phyloP scores from a whole-genome alignment of 2,797 vertebrate species.

The Gallinago solitaria region DNA sequence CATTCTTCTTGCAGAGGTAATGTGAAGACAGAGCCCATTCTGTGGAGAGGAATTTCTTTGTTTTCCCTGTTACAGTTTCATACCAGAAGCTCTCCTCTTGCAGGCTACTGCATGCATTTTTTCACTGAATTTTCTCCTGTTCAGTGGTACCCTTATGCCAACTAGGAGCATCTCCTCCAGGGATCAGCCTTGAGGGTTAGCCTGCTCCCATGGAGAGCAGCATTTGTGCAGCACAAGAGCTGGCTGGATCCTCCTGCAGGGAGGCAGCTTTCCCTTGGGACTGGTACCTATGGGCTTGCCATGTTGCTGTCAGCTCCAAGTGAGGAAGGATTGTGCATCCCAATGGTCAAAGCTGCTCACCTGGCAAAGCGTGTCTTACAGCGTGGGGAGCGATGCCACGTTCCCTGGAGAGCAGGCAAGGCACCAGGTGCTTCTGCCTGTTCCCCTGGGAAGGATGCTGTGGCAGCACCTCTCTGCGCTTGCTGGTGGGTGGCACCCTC shows the following conservation, averaged over 20 bases:
- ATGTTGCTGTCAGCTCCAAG: rapidly evolving
- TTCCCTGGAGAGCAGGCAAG: neutral
- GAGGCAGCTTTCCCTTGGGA: no score
- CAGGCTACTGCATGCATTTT: neutral
- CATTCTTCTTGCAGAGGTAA: neutral
- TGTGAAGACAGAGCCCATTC: neutral
- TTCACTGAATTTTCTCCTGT: neutral
- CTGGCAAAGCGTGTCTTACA: rapidly evolving
- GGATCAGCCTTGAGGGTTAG: neutral
- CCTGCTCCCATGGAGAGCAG: rapidly evolving
- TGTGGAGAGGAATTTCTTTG: neutral
- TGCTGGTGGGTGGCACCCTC: neutral
- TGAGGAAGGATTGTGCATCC: neutral
- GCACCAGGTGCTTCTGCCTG: rapidly evolving
- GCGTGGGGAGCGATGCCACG: rapidly evolving
- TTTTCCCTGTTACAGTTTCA: neutral
- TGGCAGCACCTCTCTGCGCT: neutral
- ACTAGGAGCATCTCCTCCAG: neutral
- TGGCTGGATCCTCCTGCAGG: no score
- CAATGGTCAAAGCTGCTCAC: rapidly evolving
- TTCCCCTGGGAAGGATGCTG: neutral
- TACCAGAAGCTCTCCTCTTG: neutral
- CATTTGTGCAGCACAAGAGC: rapidly evolving
- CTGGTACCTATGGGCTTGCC: rapidly evolving
- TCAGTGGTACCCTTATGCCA: neutral